A percentile compares a stretch with the other conserved stretches of the same genome.
These are phyloP conservation scores for Coreius guichenoti DNA, from an alignment of 2,797 vertebrate genomes.

Conservation along the genomic window DNA sequence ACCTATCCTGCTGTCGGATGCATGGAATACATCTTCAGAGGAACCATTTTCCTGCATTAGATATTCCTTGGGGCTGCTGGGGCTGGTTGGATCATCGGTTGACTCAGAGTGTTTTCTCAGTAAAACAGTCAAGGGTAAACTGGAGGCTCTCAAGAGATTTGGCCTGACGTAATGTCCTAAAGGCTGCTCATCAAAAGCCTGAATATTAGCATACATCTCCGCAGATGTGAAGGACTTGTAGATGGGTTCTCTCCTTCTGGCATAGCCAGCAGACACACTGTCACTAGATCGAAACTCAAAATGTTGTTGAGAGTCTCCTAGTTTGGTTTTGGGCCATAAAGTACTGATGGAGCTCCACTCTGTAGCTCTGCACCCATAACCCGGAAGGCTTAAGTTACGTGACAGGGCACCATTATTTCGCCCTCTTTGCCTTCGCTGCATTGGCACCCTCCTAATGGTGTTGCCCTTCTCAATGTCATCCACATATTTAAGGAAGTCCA, in stretches of 20 bases:
- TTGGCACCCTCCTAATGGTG: slow-evolving; percentile 90
- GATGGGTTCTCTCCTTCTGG: slow-evolving; percentile 57
- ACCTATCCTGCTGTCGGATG: slow-evolving; percentile 49
- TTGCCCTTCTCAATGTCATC: slow-evolving; percentile 98
- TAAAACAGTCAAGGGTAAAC: slow-evolving; percentile 86
- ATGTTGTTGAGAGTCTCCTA: slow-evolving; percentile 70
- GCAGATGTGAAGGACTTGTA: slow-evolving; percentile 59
- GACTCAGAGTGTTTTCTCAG: slow-evolving; percentile 77
- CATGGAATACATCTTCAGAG: slow-evolving; percentile 71
- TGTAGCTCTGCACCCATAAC: slow-evolving; percentile 72
- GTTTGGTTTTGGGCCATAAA: slow-evolving; percentile 75
- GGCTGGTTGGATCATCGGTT: slow-evolving; percentile 70
- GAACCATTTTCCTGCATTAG: slow-evolving; percentile 68
- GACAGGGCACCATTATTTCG: slow-evolving; percentile 88
- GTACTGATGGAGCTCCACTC: slow-evolving; percentile 82
- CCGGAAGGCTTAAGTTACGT: slow-evolving; percentile 89
- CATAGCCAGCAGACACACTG: slow-evolving; percentile 52
- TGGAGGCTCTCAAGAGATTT: slow-evolving; percentile 89
- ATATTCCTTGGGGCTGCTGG: slow-evolving; percentile 59
- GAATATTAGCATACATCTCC: slow-evolving; percentile 75
- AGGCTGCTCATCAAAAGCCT: slow-evolving; percentile 76
- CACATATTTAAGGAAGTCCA: slow-evolving; percentile 98
- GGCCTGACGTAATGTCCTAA: slow-evolving; percentile 81
- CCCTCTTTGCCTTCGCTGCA: slow-evolving; percentile 88
- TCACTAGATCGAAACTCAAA: slow-evolving; percentile 62